Evolutionary conservation across 2,113 vertebrate genomes (phyloP).

Genomic region (Podarcis cretensis): DNA sequence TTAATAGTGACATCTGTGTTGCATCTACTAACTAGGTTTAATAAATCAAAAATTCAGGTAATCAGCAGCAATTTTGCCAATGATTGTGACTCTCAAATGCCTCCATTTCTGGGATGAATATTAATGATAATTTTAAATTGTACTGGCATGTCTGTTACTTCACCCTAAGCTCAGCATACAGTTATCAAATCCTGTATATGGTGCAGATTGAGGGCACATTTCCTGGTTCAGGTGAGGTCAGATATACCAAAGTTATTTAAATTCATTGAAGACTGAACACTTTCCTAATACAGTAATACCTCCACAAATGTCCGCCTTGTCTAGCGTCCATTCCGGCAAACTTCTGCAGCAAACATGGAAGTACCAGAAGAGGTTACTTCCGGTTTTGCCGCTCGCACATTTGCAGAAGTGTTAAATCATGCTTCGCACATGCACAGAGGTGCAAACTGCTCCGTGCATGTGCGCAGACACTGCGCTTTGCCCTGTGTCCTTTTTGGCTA

Average conservation of each 20-base stretch:
- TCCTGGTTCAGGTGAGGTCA: not conserved
- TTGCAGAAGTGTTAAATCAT: too few relatives aligned
- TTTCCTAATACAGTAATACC: not conserved
- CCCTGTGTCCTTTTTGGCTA: too few relatives aligned
- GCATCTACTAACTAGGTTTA: constrained; percentile 54
- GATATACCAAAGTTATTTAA: not conserved
- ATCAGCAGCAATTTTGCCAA: constrained; percentile 52
- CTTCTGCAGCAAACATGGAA: too few relatives aligned
- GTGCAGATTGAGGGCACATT: not conserved
- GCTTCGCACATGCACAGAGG: too few relatives aligned
- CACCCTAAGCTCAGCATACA: not conserved
- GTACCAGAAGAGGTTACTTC: too few relatives aligned
- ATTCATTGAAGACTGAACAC: not conserved
- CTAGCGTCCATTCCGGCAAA: too few relatives aligned
- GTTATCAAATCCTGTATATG: not conserved
- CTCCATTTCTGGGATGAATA: constrained; percentile 29
- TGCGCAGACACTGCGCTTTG: too few relatives aligned
- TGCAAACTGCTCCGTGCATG: too few relatives aligned
- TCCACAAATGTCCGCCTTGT: too few relatives aligned
- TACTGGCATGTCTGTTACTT: constrained; percentile 10
- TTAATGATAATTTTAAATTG: constrained; percentile 53
- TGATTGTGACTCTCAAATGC: constrained; percentile 53
- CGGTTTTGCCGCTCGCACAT: too few relatives aligned
- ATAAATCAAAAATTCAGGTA: constrained; percentile 63
- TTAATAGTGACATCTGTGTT: constrained; percentile 48